Evolutionary conservation across 2,797 vertebrate species (phyloP).

Genomic region (Myiothlypis coronata): DNA sequence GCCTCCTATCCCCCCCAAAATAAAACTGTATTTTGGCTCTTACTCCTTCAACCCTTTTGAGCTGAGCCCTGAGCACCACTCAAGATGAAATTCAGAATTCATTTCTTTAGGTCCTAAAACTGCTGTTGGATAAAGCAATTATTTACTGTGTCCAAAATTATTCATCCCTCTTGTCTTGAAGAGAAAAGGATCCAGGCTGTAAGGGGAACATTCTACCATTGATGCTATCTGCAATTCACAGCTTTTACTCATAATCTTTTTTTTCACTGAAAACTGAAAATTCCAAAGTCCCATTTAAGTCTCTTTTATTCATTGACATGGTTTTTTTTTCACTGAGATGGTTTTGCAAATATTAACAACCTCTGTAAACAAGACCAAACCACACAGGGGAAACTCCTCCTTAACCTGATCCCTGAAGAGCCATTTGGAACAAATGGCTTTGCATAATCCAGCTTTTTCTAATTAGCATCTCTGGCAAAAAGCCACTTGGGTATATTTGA

Average conservation of each 20-base stretch:
- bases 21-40: background rate
- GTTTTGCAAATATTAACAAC: conserved; percentile 48
- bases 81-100: background rate
- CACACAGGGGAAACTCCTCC: conserved; percentile 12
- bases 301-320: background rate
- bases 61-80: background rate
- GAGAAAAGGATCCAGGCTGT: background rate
- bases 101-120: background rate
- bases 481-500: conserved; percentile 32
- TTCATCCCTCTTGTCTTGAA: background rate
- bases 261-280: background rate
- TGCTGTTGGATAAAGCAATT: background rate
- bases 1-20: background rate
- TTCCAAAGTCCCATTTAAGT: background rate
- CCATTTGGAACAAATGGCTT: conserved; percentile 32
- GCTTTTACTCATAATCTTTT: background rate
- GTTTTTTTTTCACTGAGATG: background rate
- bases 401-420: conserved; percentile 39
- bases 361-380: conserved; percentile 59
- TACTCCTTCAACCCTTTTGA: background rate
- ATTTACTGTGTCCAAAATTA: background rate
- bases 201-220: background rate
- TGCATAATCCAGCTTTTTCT: conserved; percentile 24
- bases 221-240: background rate
- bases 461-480: conserved; percentile 63